A percentile compares a stretch with the other conserved stretches of the same genome.
Conservation (phyloP, 1,140 invertebrate genomes). For the Stegodyphus dumicola region DNA sequence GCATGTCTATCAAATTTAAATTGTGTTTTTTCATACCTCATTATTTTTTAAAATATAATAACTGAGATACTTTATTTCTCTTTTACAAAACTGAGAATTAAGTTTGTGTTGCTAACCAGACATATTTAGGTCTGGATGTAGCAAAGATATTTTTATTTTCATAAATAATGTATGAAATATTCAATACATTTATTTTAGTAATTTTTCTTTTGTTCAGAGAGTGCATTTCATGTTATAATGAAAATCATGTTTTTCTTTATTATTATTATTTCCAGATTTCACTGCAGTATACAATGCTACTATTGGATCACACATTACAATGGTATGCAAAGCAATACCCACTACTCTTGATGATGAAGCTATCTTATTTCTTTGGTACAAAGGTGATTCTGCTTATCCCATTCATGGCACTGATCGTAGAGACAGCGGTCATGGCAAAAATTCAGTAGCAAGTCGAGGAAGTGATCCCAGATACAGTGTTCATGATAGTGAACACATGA, state of each 20-base stretch:
- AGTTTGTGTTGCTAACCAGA: too few species aligned
- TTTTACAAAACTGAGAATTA: too few species aligned
- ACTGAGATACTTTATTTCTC: too few species aligned
- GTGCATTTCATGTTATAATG: too few species aligned
- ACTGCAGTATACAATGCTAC: slow-evolving; percentile 42
- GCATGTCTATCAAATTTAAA: too few species aligned
- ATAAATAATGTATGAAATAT: too few species aligned
- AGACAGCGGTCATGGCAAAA: neutral
- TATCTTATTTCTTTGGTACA: slow-evolving; percentile 39
- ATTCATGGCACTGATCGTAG: slow-evolving; percentile 39
- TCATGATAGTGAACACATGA: slow-evolving; percentile 26
- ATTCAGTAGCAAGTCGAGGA: slow-evolving; percentile 12
- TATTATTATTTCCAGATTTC: slow-evolving; percentile 18
- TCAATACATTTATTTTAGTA: too few species aligned
- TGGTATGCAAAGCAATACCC: slow-evolving; percentile 37
- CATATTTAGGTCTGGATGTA: too few species aligned
- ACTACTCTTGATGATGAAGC: slow-evolving; percentile 12
- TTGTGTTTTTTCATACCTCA: too few species aligned
- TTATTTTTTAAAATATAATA: too few species aligned
- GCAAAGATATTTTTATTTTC: too few species aligned
- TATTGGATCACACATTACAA: slow-evolving; percentile 32
- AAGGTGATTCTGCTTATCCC: slow-evolving; percentile 47
- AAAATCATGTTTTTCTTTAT: neutral
- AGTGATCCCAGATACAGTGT: slow-evolving; percentile 35
- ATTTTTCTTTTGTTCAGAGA: too few species aligned